Percentiles rank a stretch among this genome's conserved stretches.
These are phyloP conservation scores for Acipenser ruthenus DNA, from an alignment of 2,797 vertebrate genomes.

Conservation along the genomic window DNA sequence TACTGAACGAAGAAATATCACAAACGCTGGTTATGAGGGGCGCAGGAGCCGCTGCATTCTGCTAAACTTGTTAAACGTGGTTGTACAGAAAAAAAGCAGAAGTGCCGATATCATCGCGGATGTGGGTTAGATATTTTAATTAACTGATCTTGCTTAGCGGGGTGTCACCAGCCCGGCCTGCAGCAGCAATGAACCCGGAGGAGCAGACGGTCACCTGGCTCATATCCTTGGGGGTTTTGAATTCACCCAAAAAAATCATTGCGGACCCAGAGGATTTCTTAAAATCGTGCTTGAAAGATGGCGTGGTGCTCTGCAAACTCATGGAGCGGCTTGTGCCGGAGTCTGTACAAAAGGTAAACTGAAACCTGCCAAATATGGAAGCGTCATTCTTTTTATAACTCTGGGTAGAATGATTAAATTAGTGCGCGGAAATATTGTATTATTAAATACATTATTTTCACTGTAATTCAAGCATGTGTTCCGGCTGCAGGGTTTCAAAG, in stretches of 20 bases:
- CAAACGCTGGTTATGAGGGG: too few species aligned
- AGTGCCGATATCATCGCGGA: conserved; percentile 60
- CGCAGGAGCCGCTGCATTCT: too few species aligned
- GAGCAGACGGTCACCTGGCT: conserved; percentile 94
- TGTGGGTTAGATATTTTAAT: conserved; percentile 65
- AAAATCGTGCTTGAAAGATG: conserved; percentile 81
- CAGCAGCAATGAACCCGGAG: conserved; percentile 81
- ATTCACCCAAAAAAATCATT: conserved; percentile 91
- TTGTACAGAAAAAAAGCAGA: conserved; percentile 62
- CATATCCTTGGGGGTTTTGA: conserved; percentile 87
- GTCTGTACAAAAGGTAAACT: conserved; percentile 73
- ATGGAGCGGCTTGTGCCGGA: conserved; percentile 78
- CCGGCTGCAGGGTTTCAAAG: conserved; percentile 17
- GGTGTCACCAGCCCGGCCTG: conserved; percentile 9
- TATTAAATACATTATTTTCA: too few species aligned
- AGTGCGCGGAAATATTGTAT: too few species aligned
- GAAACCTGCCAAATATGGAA: too few species aligned
- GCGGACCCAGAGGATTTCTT: conserved; percentile 86
- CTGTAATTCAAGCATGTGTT: too few species aligned
- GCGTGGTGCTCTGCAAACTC: conserved; percentile 87
- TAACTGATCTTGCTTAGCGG: conserved; percentile 38
- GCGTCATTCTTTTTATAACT: too few species aligned
- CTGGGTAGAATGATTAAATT: too few species aligned
- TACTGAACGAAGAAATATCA: too few species aligned
- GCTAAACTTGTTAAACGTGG: background rate